Conservation (phyloP, 2,797 vertebrate species). For the Nannoperca obscura region DNA sequence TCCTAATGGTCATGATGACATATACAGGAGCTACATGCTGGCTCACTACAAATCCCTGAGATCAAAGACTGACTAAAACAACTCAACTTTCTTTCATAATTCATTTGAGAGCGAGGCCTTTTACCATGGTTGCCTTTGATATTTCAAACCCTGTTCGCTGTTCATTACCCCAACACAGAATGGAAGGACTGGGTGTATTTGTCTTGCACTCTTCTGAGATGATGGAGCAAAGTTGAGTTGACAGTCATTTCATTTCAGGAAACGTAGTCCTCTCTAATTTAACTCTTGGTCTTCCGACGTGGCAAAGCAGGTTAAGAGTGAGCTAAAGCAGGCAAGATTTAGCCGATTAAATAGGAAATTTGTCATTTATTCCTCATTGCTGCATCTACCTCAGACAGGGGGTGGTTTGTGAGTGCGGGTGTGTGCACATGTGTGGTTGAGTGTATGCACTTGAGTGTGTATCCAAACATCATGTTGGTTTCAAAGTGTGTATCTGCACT, state of each 20-base stretch:
- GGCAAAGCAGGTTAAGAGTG: conserved; percentile 92
- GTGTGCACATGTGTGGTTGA: conserved; percentile 23
- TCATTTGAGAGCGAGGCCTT: conserved; percentile 45
- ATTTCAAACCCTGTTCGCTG: conserved; percentile 51
- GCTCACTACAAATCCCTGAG: conserved; percentile 41
- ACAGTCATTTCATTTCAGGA: conserved; percentile 82
- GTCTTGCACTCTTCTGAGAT: conserved; percentile 52
- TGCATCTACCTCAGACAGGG: conserved; percentile 76
- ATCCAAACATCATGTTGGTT: conserved; percentile 40
- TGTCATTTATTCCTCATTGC: conserved; percentile 84
- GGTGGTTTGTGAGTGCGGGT: conserved; percentile 58
- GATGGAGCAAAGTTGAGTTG: conserved; percentile 70
- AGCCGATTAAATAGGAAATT: conserved; percentile 90
- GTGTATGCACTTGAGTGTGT: conserved; percentile 16
- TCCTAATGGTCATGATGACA: conserved; percentile 67
- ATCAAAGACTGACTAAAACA: conserved; percentile 62
- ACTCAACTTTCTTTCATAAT: conserved; percentile 50
- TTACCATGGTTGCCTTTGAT: conserved; percentile 36
- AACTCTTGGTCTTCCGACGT: conserved; percentile 91
- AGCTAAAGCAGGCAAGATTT: conserved; percentile 90
- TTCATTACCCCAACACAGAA: conserved; percentile 35
- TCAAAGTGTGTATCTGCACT: conserved; percentile 39
- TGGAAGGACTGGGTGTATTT: conserved; percentile 25
- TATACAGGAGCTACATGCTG: conserved; percentile 58
- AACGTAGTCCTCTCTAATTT: conserved; percentile 84